Percentiles rank a stretch among this genome's conserved stretches.
Conservation (phyloP, 1,140 invertebrate species). For the Drosophila subpulchrella region DNA sequence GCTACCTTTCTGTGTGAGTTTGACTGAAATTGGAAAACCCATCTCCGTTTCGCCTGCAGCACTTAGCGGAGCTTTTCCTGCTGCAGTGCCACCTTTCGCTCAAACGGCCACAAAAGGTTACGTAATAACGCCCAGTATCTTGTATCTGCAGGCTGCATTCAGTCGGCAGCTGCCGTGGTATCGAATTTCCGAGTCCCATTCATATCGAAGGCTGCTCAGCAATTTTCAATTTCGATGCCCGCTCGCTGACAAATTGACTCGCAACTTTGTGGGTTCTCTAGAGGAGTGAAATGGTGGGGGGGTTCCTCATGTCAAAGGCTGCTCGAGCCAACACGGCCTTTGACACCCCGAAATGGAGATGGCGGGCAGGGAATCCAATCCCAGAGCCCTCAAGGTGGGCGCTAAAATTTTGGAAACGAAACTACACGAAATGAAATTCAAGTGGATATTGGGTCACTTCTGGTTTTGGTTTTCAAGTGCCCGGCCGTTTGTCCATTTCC, state of each 20-base stretch:
- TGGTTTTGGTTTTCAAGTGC: constrained; percentile 70
- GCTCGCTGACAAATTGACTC: constrained; percentile 74
- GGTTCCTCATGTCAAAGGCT: constrained; percentile 48
- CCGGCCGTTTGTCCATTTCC: constrained; percentile 63
- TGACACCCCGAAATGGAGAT: constrained; percentile 47
- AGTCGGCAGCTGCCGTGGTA: constrained; percentile 53
- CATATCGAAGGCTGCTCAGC: constrained; percentile 45
- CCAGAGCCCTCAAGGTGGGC: constrained; percentile 36
- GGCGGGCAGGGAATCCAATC: constrained; percentile 25
- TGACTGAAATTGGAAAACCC: not conserved
- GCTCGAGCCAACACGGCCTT: constrained; percentile 70
- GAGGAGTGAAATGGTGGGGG: constrained; percentile 6
- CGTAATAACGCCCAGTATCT: constrained; percentile 48
- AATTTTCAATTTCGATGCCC: constrained; percentile 72
- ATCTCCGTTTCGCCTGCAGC: not conserved
- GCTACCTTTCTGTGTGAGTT: not conserved
- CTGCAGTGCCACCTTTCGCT: constrained; percentile 12
- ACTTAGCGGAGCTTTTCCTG: constrained; percentile 10
- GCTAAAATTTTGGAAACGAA: constrained; percentile 56
- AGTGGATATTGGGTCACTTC: constrained; percentile 69
- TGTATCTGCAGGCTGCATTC: constrained; percentile 41
- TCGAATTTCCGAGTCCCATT: constrained; percentile 70
- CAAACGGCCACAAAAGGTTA: constrained; percentile 42
- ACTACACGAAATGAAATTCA: constrained; percentile 73
- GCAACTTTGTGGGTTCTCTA: constrained; percentile 49